Evolutionary conservation across 2,113 vertebrate genomes (phyloP).

Genomic region (Scolopax mira): DNA sequence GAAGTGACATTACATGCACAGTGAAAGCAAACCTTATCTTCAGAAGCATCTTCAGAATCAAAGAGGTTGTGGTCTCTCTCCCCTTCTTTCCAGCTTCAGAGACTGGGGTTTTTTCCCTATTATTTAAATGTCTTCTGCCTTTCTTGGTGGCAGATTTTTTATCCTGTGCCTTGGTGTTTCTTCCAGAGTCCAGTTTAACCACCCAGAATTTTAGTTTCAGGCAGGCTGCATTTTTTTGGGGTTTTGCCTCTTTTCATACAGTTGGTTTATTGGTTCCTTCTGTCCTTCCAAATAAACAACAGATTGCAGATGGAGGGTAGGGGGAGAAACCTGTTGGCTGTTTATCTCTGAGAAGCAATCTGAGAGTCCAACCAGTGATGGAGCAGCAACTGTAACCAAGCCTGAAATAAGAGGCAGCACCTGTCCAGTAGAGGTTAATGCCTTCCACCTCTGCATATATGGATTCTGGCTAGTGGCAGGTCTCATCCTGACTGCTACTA

Average conservation of each 20-base stretch:
- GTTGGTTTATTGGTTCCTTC: not conserved
- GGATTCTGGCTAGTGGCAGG: not conserved
- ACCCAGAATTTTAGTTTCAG: not conserved
- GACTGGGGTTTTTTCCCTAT: accelerated
- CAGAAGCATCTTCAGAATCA: not conserved
- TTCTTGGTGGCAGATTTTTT: not conserved
- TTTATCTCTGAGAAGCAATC: not conserved
- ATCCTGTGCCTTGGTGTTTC: not conserved
- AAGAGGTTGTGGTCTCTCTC: not conserved
- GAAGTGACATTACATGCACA: not conserved
- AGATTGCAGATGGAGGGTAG: not conserved
- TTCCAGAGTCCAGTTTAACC: not conserved
- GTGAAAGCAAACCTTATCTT: not conserved
- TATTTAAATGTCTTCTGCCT: not conserved
- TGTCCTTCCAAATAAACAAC: not conserved
- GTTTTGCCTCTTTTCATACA: not conserved
- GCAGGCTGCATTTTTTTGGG: not conserved
- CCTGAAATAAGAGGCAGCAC: not conserved
- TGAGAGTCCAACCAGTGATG: not conserved
- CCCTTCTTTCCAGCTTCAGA: not conserved
- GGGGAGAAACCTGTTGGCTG: not conserved
- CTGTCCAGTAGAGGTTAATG: not conserved
- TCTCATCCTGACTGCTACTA: not conserved
- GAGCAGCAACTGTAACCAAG: not conserved
- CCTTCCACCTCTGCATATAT: not conserved